These are phyloP conservation scores for Nixonia krombeini DNA, from an alignment of 1,140 invertebrate genomes.

Conservation along the genomic window DNA sequence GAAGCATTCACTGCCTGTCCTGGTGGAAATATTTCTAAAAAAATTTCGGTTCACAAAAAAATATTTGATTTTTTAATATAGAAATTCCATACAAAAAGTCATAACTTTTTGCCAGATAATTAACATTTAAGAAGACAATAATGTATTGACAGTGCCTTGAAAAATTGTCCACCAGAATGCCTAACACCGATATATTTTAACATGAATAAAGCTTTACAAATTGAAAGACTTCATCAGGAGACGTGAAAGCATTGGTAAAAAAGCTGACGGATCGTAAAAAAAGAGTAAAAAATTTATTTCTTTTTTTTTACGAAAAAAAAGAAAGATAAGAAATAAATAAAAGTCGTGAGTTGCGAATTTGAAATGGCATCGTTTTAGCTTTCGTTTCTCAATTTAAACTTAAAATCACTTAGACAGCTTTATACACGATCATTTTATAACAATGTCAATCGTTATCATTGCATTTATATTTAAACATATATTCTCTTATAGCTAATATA, in stretches of 20 bases:
- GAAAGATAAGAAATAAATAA: constrained; percentile 36
- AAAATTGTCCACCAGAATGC: too few species aligned
- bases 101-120: too few species aligned
- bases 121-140: too few species aligned
- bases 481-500: constrained; percentile 68
- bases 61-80: constrained; percentile 1
- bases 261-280: too few species aligned
- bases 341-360: constrained; percentile 55
- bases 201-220: background rate
- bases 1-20: constrained; percentile 10
- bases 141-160: too few species aligned
- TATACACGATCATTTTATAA: constrained; percentile 71
- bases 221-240: constrained; percentile 9
- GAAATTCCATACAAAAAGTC: too few species aligned
- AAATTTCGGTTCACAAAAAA: constrained; percentile 1
- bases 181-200: too few species aligned
- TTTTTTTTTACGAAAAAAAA: constrained; percentile 23
- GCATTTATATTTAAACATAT: constrained; percentile 72
- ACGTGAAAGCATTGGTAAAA: constrained; percentile 11
- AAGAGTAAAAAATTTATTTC: constrained; percentile 10
- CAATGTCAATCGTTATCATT: constrained; percentile 71
- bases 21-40: background rate
- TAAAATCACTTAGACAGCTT: constrained; percentile 71
- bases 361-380: constrained; percentile 66
- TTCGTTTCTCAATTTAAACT: constrained; percentile 62